These are phyloP conservation scores for Lordiphosa fenestrarum DNA, from an alignment of 2,888 invertebrate genomes.

Conservation along the genomic window DNA sequence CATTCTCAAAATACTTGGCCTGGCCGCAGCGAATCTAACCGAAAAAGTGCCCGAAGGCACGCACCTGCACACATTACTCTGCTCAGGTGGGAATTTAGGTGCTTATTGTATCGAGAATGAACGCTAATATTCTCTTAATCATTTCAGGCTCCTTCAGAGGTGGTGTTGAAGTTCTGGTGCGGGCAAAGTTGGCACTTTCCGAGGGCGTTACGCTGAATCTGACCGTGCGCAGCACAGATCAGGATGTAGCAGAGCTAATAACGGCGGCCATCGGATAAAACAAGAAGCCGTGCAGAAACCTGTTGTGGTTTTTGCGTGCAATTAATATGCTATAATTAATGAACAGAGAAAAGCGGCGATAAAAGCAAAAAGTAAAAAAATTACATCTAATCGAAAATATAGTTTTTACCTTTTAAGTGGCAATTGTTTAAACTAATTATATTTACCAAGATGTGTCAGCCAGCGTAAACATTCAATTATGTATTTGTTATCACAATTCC, in stretches of 20 bases:
- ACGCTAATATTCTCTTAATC: not conserved
- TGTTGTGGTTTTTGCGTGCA: conserved; percentile 55
- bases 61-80: conserved; percentile 88
- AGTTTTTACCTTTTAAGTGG: conserved; percentile 49
- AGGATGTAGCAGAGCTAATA: conserved; percentile 92
- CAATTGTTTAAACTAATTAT: conserved; percentile 20
- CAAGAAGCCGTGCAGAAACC: conserved; percentile 56
- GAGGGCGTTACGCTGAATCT: conserved; percentile 96
- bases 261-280: conserved; percentile 90
- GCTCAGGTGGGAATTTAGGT: conserved; percentile 84
- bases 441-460: conserved; percentile 14
- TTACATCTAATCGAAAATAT: conserved; percentile 31
- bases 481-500: conserved; percentile 37
- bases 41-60: conserved; percentile 92
- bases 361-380: not conserved
- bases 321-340: conserved; percentile 47
- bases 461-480: conserved; percentile 26
- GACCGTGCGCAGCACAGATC: conserved; percentile 91
- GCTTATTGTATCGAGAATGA: not conserved
- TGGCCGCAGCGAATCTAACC: conserved; percentile 91
- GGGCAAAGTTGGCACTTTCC: conserved; percentile 88
- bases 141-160: conserved; percentile 90
- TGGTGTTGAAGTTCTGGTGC: conserved; percentile 92
- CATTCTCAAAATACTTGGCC: conserved; percentile 89
- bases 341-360: not conserved